These are phyloP conservation scores for Yoshiicerus persimilis DNA, from an alignment of 1,140 invertebrate species.

Conservation along the genomic window DNA sequence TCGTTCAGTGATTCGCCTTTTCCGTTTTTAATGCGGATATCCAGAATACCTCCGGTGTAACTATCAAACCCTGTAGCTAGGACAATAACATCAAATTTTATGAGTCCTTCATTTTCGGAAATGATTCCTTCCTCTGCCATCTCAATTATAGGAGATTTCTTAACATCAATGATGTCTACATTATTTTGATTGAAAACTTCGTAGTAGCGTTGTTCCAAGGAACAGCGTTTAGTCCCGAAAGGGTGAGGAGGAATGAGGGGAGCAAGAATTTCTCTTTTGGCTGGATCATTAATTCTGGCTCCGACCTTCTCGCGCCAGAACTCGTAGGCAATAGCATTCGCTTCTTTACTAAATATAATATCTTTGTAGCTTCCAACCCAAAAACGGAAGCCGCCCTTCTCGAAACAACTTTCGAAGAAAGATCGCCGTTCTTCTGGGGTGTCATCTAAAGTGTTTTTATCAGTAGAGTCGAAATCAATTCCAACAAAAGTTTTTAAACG, in stretches of 20 bases:
- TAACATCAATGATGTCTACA: slow-evolving; percentile 25
- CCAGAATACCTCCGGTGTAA: no score
- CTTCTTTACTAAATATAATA: neutral
- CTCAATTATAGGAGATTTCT: slow-evolving; percentile 5
- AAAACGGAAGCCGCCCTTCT: neutral
- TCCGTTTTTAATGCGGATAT: no score
- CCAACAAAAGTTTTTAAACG: neutral
- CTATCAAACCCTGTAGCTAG: no score
- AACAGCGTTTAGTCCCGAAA: slow-evolving; percentile 16
- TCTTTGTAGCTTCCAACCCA: neutral
- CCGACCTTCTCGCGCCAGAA: slow-evolving; percentile 10
- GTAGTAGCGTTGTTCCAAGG: slow-evolving; percentile 19
- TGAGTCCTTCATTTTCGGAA: neutral
- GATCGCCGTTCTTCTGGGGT: neutral
- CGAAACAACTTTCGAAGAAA: no score
- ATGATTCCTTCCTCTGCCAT: neutral
- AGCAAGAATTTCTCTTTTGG: no score
- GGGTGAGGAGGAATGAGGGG: no score
- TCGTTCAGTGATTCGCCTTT: no score
- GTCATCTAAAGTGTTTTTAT: neutral
- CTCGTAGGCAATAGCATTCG: neutral
- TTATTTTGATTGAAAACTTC: slow-evolving; percentile 25
- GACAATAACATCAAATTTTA: neutral
- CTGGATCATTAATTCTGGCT: neutral
- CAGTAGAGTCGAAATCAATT: no score